phyloP scores from a whole-genome alignment of 2,113 vertebrate genomes.

The Cercopithecus mona region DNA sequence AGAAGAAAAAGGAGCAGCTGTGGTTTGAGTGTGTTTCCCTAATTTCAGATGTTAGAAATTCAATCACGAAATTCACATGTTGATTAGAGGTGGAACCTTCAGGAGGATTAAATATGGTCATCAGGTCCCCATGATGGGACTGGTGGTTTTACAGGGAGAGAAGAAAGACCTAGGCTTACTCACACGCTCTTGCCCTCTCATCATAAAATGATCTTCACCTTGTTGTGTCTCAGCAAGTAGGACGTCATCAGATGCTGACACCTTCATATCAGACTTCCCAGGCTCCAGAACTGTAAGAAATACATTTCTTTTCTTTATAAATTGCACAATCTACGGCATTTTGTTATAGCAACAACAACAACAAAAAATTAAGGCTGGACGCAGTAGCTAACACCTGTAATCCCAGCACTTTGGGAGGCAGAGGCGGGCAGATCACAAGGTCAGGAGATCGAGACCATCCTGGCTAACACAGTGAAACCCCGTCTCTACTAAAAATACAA shows the following conservation, averaged over 20 bases:
- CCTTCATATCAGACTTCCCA: background rate
- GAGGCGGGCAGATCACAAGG: no score
- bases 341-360: background rate
- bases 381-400: no score
- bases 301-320: background rate
- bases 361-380: no score
- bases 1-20: background rate
- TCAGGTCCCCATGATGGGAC: background rate
- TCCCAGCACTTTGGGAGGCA: no score
- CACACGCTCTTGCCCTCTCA: background rate
- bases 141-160: background rate
- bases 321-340: background rate
- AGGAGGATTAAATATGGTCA: background rate
- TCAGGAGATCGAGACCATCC: no score
- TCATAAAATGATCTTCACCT: background rate
- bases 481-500: no score
- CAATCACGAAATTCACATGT: background rate
- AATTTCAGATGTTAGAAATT: background rate
- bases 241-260: background rate
- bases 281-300: background rate
- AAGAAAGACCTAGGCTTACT: background rate
- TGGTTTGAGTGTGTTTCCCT: background rate
- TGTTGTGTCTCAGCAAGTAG: background rate
- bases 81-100: background rate
- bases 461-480: no score